Conservation (phyloP, 37 sponge, comb jelly and placozoan species). For the Ianthella basta region DNA sequence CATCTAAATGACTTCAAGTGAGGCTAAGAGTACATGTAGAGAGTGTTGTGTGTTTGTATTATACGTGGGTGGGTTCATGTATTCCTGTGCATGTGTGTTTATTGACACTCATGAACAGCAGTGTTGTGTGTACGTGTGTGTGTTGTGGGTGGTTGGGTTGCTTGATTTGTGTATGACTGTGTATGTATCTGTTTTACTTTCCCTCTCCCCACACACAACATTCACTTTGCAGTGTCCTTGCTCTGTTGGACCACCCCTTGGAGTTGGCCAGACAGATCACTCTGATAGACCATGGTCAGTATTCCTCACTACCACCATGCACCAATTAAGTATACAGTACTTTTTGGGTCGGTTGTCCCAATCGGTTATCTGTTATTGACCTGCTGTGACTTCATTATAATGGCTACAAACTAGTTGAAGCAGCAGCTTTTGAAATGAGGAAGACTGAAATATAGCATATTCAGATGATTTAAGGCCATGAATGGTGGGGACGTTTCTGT, state of each 20-base stretch:
- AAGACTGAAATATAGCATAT: no score
- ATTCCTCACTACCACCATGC: neutral
- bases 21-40: slow-evolving; percentile 26
- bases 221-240: slow-evolving; percentile 39
- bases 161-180: neutral
- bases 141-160: neutral
- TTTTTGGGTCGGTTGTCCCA: no score
- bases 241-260: slow-evolving; percentile 73
- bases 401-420: no score
- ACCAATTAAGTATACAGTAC: no score
- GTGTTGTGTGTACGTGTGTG: slow-evolving; percentile 8
- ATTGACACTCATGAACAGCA: no score
- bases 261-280: slow-evolving; percentile 97
- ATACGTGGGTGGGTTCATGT: no score
- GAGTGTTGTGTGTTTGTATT: neutral
- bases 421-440: no score
- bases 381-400: no score
- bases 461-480: no score
- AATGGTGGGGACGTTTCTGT: no score
- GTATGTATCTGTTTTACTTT: slow-evolving; percentile 1
- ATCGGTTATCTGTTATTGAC: no score
- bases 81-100: no score
- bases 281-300: slow-evolving; percentile 86
- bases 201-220: neutral
- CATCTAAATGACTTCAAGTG: slow-evolving; percentile 65